phyloP scores from a whole-genome alignment of 2,888 invertebrate species.

The Eurois occulta region DNA sequence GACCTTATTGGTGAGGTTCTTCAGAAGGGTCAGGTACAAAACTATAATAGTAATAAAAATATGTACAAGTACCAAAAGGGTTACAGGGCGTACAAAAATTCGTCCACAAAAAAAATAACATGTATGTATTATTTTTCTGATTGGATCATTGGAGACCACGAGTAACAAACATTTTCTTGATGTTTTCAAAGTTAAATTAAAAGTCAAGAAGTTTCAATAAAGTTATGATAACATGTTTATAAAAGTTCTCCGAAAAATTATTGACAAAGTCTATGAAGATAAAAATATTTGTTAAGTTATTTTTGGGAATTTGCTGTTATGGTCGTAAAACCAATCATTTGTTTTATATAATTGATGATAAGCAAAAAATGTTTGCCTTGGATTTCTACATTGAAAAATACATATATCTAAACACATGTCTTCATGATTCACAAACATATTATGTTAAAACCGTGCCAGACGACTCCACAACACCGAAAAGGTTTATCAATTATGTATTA shows the following conservation, averaged over 20 bases:
- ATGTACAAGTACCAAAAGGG: too few species aligned
- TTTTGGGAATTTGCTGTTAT: not conserved
- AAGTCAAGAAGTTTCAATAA: not conserved
- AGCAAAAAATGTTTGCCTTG: not conserved
- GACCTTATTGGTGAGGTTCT: not conserved
- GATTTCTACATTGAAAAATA: not conserved
- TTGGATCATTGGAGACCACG: not conserved
- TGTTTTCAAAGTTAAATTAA: constrained; percentile 7
- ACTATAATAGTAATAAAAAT: too few species aligned
- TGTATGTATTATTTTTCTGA: not conserved
- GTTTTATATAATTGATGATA: not conserved
- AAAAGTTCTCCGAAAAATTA: not conserved
- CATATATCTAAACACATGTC: not conserved
- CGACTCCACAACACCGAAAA: constrained; percentile 12
- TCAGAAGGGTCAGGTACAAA: not conserved
- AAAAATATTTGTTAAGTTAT: not conserved
- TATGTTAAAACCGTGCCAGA: constrained; percentile 37
- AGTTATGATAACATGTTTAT: not conserved
- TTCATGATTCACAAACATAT: constrained; percentile 22
- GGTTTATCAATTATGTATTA: constrained; percentile 46
- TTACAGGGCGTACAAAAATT: too few species aligned
- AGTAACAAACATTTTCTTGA: not conserved
- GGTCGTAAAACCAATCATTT: not conserved
- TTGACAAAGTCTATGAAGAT: not conserved
- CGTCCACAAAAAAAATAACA: too few species aligned